phyloP scores from a whole-genome alignment of 2,113 vertebrate species.

The Emberiza fucata region DNA sequence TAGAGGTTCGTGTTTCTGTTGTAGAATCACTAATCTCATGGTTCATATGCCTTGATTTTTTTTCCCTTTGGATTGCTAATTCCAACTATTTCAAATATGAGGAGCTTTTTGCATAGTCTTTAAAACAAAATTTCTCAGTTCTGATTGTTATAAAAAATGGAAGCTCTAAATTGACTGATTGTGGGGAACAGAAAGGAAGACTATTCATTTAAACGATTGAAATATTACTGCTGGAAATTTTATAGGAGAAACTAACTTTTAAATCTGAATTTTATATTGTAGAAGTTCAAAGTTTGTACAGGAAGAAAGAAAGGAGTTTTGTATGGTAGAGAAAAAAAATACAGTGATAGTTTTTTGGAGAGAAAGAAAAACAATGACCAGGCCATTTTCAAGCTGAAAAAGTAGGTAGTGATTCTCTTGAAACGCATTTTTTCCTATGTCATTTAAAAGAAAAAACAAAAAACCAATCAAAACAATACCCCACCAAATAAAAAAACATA shows the following conservation, averaged over 20 bases:
- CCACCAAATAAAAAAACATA: not conserved
- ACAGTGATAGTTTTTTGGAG: not conserved
- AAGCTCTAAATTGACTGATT: not conserved
- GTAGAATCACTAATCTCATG: not conserved
- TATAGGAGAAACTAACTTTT: not conserved
- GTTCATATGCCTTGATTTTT: not conserved
- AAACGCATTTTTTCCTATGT: not conserved
- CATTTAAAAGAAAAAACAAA: not conserved
- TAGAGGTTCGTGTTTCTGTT: not conserved
- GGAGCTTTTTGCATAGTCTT: not conserved
- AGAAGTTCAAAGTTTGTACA: not conserved
- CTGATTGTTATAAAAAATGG: not conserved
- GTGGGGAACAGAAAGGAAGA: not conserved
- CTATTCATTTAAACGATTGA: not conserved
- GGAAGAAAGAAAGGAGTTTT: not conserved
- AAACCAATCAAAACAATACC: not conserved
- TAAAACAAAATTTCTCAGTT: not conserved
- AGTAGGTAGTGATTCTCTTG: not conserved
- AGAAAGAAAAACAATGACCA: not conserved
- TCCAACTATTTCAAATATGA: not conserved
- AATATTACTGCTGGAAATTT: not conserved
- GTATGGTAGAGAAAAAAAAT: not conserved
- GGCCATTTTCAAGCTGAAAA: not conserved
- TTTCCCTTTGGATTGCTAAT: not conserved
- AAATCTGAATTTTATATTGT: not conserved